These are phyloP conservation scores for Epistrophe grossulariae DNA, from an alignment of 2,888 invertebrate species.

Conservation along the genomic window DNA sequence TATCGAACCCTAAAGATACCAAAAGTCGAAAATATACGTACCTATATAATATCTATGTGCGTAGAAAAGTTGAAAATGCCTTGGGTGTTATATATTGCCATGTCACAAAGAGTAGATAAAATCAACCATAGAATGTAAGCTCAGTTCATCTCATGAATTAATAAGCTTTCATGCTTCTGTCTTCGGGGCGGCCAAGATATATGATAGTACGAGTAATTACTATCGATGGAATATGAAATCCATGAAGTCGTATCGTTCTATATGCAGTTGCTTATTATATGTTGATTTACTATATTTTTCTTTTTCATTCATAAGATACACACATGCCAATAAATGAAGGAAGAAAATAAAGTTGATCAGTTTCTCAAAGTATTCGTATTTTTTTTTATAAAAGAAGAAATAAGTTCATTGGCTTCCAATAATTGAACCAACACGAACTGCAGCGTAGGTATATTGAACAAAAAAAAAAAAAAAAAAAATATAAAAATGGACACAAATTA, in stretches of 20 bases:
- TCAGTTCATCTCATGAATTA: background rate
- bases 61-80: conserved; percentile 3
- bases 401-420: conserved; percentile 28
- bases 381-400: background rate
- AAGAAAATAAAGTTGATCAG: conserved; percentile 20
- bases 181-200: background rate
- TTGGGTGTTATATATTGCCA: background rate
- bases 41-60: no score
- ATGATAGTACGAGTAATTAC: background rate
- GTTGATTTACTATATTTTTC: background rate
- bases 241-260: background rate
- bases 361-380: conserved; percentile 1
- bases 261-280: background rate
- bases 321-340: conserved; percentile 8
- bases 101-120: background rate
- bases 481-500: background rate
- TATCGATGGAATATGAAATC: conserved; percentile 3
- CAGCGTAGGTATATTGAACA: conserved; percentile 1
- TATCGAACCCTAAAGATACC: conserved; percentile 2
- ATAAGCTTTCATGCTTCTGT: conserved; percentile 7
- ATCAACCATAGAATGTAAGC: background rate
- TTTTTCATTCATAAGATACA: conserved; percentile 29
- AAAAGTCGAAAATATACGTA: no score
- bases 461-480: background rate
- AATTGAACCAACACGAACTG: conserved; percentile 1